Evolutionary conservation across 1,140 invertebrate species (phyloP), one percentile per base, ranked within the genome.

Genomic region (Delia radicum): DNA sequence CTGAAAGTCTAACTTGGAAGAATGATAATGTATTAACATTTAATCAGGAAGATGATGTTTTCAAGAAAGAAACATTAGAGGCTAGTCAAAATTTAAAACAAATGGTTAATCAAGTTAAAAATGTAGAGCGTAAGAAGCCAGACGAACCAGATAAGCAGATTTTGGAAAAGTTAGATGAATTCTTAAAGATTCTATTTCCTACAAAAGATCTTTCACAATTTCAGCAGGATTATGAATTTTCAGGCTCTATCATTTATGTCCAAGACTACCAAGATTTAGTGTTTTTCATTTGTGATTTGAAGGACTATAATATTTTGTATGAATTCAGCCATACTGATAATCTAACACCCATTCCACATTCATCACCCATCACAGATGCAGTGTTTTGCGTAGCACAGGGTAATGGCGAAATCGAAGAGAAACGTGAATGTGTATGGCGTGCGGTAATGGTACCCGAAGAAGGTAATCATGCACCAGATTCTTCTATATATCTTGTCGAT

Each of bases 281-380:
- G 7, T 76, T 76, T 42, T 76, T 73, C 26, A 62, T 62, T 76
- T 76, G 75, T 42, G 48, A 73, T n/a, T 46, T 29, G 31, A 26
- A 37, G 3, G 71, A 76, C 13, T 69, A 65, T 63, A 65, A 73
- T 31, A 69, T 18, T 1, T 37, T 76, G 1, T 73, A 42, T 37
- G 61, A 76, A 7, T 46, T 76, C 18, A 76, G 71, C 24, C 29
- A 62, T n/a, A 76, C 27, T 69, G 12, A 12, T 27, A 65, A 76
- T 46, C 27, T 76, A 21, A 21, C 21, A 1, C 71, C 48, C 2
- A 73, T 71, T 18, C 26, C 65, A 7, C 27, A 33, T 3, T 28
- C 24, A 8, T 37, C 10, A 3, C 27, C 27, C 2, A n/a, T n/a
- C n/a, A 15, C 21, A 3, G 62, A 73, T 31, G 24, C 28, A 8